These are phyloP conservation scores for Zygothrica quintamaculata DNA, from an alignment of 2,888 invertebrate genomes.

Conservation along the genomic window DNA sequence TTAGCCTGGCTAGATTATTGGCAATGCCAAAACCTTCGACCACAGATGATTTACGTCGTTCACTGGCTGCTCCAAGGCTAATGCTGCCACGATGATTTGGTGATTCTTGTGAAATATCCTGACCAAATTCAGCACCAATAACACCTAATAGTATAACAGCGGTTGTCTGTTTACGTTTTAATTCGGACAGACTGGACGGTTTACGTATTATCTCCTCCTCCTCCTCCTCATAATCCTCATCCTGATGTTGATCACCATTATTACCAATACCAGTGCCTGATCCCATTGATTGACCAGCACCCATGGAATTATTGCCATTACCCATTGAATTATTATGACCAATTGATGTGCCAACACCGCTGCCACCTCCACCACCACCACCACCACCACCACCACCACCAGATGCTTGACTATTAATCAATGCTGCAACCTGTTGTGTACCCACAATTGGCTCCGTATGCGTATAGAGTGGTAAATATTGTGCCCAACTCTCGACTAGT, in stretches of 20 bases:
- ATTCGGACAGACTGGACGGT: constrained; percentile 93
- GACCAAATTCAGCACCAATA: constrained; percentile 99
- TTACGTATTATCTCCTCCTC: constrained; percentile 93
- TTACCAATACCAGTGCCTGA: constrained; percentile 45
- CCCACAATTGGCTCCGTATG: constrained; percentile 92
- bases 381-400: constrained; percentile 18
- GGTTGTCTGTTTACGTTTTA: constrained; percentile 97
- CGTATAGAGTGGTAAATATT: constrained; percentile 95
- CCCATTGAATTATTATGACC: constrained; percentile 17
- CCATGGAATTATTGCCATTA: constrained; percentile 27
- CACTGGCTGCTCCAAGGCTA: constrained; percentile 41
- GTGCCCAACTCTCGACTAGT: constrained; percentile 98
- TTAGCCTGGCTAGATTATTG: constrained; percentile 95
- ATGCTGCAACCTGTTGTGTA: constrained; percentile 83
- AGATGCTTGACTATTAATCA: constrained; percentile 51
- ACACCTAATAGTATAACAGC: constrained; percentile 98
- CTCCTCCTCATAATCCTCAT: constrained; percentile 92
- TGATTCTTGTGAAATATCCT: constrained; percentile 92
- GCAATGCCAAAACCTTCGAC: constrained; percentile 94
- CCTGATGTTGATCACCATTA: constrained; percentile 73
- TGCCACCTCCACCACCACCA: constrained; percentile 6
- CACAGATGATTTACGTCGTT: constrained; percentile 91
- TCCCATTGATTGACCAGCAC: constrained; percentile 45
- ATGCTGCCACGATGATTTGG: constrained; percentile 78
- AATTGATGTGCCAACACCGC: no score